These are phyloP conservation scores for Leucopternis melanops DNA, from an alignment of 2,113 vertebrate genomes.

Conservation along the genomic window DNA sequence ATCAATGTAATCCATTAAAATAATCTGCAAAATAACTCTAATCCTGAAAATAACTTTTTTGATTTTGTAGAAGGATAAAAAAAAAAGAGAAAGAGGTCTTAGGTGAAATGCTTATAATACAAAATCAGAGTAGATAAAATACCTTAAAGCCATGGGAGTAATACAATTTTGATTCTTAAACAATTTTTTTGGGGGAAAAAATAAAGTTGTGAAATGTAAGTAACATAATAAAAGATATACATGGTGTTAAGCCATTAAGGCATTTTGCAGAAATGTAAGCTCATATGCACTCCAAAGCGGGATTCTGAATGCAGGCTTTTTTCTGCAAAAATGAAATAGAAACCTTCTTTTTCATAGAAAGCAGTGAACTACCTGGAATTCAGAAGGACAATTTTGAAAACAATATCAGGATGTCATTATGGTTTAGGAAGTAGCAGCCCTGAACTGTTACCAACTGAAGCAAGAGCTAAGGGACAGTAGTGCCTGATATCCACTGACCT, in stretches of 20 bases:
- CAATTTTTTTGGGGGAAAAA: not conserved
- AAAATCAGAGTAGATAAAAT: not conserved
- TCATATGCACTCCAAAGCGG: not conserved
- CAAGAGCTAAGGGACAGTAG: not conserved
- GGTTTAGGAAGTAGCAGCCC: not conserved
- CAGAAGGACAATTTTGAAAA: not conserved
- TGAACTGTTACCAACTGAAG: not conserved
- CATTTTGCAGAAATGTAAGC: not conserved
- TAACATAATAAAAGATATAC: not conserved
- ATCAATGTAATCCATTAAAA: conserved; percentile 41
- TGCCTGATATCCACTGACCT: not conserved
- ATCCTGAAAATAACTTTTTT: conserved; percentile 49
- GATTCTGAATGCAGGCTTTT: not conserved
- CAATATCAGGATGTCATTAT: not conserved
- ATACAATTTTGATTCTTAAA: not conserved
- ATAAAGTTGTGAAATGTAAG: not conserved
- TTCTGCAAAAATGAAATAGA: not conserved
- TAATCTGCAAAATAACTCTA: conserved; percentile 41
- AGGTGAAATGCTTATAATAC: not conserved
- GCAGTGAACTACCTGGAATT: not conserved
- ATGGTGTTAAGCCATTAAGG: not conserved
- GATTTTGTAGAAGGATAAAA: conserved; percentile 30
- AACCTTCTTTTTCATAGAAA: not conserved
- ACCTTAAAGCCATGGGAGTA: not conserved
- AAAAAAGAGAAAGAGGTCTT: not conserved